These are phyloP conservation scores for Hozukius guyotensis DNA, from an alignment of 2,797 vertebrate species.

Conservation along the genomic window DNA sequence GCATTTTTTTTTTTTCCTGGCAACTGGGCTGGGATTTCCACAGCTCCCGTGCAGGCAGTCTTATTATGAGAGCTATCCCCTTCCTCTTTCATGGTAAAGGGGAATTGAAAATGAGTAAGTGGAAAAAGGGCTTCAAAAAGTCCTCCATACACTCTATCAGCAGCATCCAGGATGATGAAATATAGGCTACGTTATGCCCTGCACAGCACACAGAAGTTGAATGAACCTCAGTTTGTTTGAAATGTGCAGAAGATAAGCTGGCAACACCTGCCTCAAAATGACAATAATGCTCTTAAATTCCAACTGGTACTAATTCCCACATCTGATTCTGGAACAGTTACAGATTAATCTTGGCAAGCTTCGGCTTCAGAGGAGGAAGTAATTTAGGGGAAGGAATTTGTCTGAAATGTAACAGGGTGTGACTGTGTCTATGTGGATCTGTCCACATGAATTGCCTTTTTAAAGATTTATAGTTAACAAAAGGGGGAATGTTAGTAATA, in stretches of 20 bases:
- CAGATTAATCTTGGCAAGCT: constrained; percentile 21
- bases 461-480: constrained; percentile 24
- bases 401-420: constrained; percentile 16
- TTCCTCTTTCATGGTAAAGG: neutral
- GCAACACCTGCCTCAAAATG: constrained; percentile 9
- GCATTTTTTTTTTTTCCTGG: no score
- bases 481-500: neutral
- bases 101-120: neutral
- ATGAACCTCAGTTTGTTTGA: constrained; percentile 6
- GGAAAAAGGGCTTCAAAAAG: neutral
- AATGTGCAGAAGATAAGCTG: constrained; percentile 8
- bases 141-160: neutral
- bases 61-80: neutral
- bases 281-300: neutral
- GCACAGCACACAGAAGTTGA: neutral
- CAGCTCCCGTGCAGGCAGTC: neutral
- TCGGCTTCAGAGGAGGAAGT: constrained; percentile 34
- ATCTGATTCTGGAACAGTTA: constrained; percentile 17
- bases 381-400: constrained; percentile 26
- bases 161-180: neutral
- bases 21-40: neutral
- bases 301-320: constrained; percentile 1
- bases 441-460: constrained; percentile 15
- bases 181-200: neutral
- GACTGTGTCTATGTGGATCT: constrained; percentile 2